Percentiles rank a stretch among this genome's conserved stretches.
These are phyloP conservation scores for Papilio machaon DNA, from an alignment of 1,140 invertebrate species.

Conservation along the genomic window DNA sequence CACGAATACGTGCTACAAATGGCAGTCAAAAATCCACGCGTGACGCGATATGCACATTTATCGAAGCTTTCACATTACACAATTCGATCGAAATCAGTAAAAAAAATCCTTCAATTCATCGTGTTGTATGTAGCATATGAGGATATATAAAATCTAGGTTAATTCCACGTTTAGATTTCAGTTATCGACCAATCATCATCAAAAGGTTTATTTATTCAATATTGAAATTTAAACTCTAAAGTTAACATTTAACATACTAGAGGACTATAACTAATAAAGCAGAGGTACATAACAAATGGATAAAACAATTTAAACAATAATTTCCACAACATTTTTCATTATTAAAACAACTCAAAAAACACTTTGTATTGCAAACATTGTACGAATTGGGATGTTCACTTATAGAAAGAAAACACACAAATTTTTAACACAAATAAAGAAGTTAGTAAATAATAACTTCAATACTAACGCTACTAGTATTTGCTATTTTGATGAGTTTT, in stretches of 20 bases:
- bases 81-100: constrained; percentile 26
- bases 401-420: too few relatives aligned
- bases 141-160: not conserved
- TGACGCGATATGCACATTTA: constrained; percentile 4
- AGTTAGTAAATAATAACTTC: too few relatives aligned
- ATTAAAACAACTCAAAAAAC: too few relatives aligned
- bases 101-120: not conserved
- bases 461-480: too few relatives aligned
- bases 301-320: not conserved
- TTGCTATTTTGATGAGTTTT: too few relatives aligned
- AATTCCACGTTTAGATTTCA: not conserved
- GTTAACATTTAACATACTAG: not conserved
- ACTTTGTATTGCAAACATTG: too few relatives aligned
- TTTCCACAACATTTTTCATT: too few relatives aligned
- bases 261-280: not conserved
- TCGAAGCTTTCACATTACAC: constrained; percentile 30
- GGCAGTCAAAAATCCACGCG: constrained; percentile 25
- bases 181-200: too few relatives aligned
- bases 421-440: too few relatives aligned
- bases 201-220: not conserved
- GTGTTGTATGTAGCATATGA: not conserved
- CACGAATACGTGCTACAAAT: constrained; percentile 30
- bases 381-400: too few relatives aligned
- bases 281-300: not conserved
- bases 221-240: not conserved